A percentile compares a stretch with the other conserved stretches of the same genome.
These are phyloP conservation scores for Acyrthosiphon pisum DNA, from an alignment of 1,140 invertebrate genomes.

Conservation along the genomic window DNA sequence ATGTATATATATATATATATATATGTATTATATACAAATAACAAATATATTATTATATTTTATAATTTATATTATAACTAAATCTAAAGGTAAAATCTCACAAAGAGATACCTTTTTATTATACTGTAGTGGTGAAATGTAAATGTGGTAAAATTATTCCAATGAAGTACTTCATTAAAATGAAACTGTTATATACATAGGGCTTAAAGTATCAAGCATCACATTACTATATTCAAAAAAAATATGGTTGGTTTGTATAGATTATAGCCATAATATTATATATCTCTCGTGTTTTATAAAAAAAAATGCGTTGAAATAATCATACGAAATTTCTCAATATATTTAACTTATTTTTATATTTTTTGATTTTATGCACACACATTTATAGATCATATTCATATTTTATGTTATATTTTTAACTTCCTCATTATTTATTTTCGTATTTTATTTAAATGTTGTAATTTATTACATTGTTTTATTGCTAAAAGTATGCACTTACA, in stretches of 20 bases:
- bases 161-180: neutral
- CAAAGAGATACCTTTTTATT: neutral
- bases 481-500: neutral
- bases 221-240: slow-evolving; percentile 9
- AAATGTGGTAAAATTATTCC: neutral
- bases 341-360: neutral
- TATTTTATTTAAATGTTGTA: neutral
- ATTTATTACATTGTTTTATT: neutral
- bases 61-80: neutral
- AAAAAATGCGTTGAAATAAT: neutral
- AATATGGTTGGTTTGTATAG: neutral
- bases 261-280: neutral
- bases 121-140: neutral
- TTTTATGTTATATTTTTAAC: neutral
- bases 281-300: neutral
- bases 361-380: neutral
- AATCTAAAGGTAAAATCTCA: neutral
- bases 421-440: neutral
- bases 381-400: neutral
- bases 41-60: neutral
- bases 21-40: too few relatives aligned
- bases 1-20: neutral
- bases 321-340: neutral
- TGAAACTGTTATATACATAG: neutral
- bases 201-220: neutral